Base-by-base conservation (phyloP, 92 coral and sea anemone species). In the Bergia sp. region DNA sequence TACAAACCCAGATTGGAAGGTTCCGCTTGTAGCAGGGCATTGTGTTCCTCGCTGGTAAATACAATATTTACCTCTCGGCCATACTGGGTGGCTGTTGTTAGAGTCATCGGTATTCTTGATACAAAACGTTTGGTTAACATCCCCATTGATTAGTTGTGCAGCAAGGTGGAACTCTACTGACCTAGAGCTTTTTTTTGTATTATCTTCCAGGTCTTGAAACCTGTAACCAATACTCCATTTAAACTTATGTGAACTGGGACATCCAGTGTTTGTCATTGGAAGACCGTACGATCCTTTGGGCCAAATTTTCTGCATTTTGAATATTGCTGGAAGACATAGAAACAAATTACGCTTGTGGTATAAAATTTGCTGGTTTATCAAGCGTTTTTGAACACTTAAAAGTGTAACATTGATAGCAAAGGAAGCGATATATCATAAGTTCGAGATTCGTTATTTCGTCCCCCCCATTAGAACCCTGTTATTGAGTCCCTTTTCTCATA, bases 61-160 rank as follows among this genome's bases (percentile, higher is more conserved):
- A n/a, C 86, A 81, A 58, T 81, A 81, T 61, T 61, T 64, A 7
- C 86, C 86, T 11, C 57, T 81, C 38, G 75, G 75, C 86, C 86
- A 81, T 37, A 81, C 47, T 40, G 73, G 36, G 37, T 36, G 85
- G 0, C 11, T 5, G 3, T 61, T 61, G 45, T 61, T 49, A 38
- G 71, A 39, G 37, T 12, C 73, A 42, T 4, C 47, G 23, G 37
- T 37, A 18, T 61, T 43, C 45, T 81, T 81, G 50, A 61, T 57
- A 42, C 86, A 81, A 65, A 37, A 81, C 11, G 20, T 37, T 40
- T 81, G 86, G 45, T 39, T 69, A 16, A 81, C 86, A 57, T 81
- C 71, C 10, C 49, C 50, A 18, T 40, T 64, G 44, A 42, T 49
- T 57, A 81, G 18, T 6, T 57, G 71, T 1, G 86, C 75, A 53